Evolutionary conservation across 2,888 invertebrate genomes (phyloP).

Genomic region (Trypoxylon attenuatum): DNA sequence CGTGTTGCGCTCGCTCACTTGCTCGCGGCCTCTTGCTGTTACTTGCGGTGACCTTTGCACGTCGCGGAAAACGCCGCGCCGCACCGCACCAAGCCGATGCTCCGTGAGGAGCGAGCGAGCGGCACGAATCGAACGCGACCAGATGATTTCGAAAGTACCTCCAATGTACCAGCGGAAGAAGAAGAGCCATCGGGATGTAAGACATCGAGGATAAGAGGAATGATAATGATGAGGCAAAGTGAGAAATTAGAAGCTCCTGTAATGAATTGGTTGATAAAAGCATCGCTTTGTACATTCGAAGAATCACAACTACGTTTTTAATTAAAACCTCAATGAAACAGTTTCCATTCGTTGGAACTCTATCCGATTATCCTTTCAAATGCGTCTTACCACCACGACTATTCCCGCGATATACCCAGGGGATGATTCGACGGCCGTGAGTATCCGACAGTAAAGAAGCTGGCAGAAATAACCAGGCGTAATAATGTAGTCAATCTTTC

Average conservation of each 20-base stretch:
- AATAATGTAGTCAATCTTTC: constrained; percentile 8
- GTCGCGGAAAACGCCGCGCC: constrained; percentile 61
- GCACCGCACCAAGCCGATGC: too few relatives aligned
- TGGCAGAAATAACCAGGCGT: too few relatives aligned
- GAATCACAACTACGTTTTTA: too few relatives aligned
- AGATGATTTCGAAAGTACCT: constrained; percentile 56
- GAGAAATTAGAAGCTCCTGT: too few relatives aligned
- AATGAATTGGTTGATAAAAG: too few relatives aligned
- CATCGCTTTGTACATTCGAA: too few relatives aligned
- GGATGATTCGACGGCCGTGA: constrained; percentile 3
- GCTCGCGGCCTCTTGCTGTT: constrained; percentile 42
- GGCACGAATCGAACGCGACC: constrained; percentile 59
- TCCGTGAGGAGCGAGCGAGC: constrained; percentile 54
- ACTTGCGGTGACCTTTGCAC: constrained; percentile 58
- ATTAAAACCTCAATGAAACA: too few relatives aligned
- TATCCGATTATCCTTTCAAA: too few relatives aligned
- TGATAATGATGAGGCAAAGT: constrained; percentile 51
- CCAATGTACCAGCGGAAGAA: constrained; percentile 44
- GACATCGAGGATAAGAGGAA: constrained; percentile 49
- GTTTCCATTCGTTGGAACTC: constrained; percentile 39
- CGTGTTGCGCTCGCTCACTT: neutral
- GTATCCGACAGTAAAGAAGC: too few relatives aligned
- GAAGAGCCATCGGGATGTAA: constrained; percentile 45
- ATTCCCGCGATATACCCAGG: constrained; percentile 3
- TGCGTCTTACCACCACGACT: too few relatives aligned